Base-by-base conservation (phyloP, 2,113 vertebrate genomes). In the Balaeniceps rex region DNA sequence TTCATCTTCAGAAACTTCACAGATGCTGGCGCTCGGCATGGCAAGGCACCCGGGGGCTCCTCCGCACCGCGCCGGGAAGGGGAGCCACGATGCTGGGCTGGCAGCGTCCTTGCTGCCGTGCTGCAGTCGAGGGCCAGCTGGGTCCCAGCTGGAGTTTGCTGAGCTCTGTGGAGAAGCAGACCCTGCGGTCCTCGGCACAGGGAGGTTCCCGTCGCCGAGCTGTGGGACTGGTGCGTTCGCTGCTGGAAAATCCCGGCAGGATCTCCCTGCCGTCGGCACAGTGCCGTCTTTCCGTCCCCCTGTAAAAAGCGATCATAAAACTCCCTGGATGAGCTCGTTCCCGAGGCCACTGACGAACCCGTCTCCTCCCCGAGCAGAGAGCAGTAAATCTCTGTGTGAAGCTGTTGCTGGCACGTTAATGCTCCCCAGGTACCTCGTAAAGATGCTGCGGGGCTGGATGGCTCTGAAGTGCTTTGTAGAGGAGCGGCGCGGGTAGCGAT, bases 11-110 rank as follows among this genome's bases (percentile, higher is more conserved):
- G 46, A 18, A 10, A 22, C 46, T 14, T 13, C 4, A 4, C 7
- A 18, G 72, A 10, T 12, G 49, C 46, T 14, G 15, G 4, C 7
- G 65, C 38, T 40, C 1, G 0, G 22, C 2, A 1, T 5, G 42
- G 19, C 2, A 5, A 10, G 58, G 72, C 0, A 6, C 44, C 21
- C 3, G 0, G 12, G 31, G 31, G 47, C 4, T 40, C 13, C 57
- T 12, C 34, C 7, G 44, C 33, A 0, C 34, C 0, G 17, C 1
- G 21, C 38, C 3, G 1, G 49, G 38, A 25, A 13, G 17, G 29
- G 40, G 31, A 6, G 3, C 42, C 5, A 3, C 5, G 25, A 2
- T 23, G n/a, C n/a, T 7, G 57, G 40, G 55, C 83, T 46, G 44
- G 38, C 57, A 23, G 52, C 36, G 1, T 16, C 54, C 38, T 4